These are phyloP conservation scores for Synanthedon vespiformis DNA, from an alignment of 2,888 invertebrate genomes.

Conservation along the genomic window DNA sequence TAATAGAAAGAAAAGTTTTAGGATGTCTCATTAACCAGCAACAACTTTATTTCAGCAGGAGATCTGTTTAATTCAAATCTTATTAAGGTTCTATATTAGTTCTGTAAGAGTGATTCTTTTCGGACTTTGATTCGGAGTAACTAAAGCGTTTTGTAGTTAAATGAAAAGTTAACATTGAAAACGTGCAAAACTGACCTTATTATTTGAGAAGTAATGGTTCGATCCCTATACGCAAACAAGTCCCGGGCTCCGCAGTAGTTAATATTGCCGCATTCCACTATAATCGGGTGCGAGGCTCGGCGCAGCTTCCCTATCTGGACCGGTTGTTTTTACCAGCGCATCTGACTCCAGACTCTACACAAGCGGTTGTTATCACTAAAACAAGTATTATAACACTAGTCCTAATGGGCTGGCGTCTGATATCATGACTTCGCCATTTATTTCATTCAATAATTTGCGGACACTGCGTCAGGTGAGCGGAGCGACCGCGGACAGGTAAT, in stretches of 20 bases:
- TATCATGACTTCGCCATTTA: constrained; percentile 34
- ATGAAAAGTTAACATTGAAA: background rate
- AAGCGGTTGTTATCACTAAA: constrained; percentile 41
- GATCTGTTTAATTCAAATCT: too few species aligned
- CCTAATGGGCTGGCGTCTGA: constrained; percentile 23
- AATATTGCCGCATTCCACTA: constrained; percentile 70
- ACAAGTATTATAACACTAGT: constrained; percentile 43
- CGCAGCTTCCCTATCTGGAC: constrained; percentile 63
- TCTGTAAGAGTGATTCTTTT: too few species aligned
- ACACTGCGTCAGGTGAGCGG: constrained; percentile 22
- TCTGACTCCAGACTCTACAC: constrained; percentile 19
- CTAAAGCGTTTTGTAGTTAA: too few species aligned
- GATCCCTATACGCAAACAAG: constrained; percentile 56
- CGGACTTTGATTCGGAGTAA: too few species aligned
- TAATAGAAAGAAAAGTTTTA: too few species aligned
- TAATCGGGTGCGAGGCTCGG: constrained; percentile 55
- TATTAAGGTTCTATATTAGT: too few species aligned
- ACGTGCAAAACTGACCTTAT: constrained; percentile 36
- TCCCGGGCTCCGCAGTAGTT: constrained; percentile 65
- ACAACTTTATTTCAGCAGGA: too few species aligned
- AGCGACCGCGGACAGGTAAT: constrained; percentile 24
- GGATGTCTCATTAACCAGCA: too few species aligned
- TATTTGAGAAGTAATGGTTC: constrained; percentile 34
- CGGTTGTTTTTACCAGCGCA: constrained; percentile 39
- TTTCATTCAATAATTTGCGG: constrained; percentile 41